phyloP scores from a whole-genome alignment of 2,113 vertebrate species.

The Bungarus multicinctus region DNA sequence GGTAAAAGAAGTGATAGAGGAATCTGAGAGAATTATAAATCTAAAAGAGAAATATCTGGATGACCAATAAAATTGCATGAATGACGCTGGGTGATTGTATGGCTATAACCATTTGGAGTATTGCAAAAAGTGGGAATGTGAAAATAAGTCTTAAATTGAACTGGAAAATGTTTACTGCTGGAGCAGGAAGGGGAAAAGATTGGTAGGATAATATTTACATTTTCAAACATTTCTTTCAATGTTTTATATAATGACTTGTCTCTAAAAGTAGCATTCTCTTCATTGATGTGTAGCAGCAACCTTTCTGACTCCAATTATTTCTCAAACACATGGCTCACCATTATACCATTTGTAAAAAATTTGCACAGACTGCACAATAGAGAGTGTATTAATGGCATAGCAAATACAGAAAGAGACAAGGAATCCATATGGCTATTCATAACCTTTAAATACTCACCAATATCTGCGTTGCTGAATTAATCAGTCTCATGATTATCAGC shows the following conservation, averaged over 20 bases:
- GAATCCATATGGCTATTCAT: constrained; percentile 50
- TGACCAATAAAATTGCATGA: not conserved
- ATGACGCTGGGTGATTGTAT: not conserved
- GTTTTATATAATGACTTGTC: constrained; percentile 1
- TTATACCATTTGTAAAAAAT: constrained; percentile 48
- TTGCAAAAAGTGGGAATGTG: not conserved
- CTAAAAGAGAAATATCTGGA: not conserved
- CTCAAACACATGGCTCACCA: constrained; percentile 57
- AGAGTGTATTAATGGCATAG: constrained; percentile 50
- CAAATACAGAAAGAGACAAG: constrained; percentile 53
- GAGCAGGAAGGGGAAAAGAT: not conserved
- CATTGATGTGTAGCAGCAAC: constrained; percentile 48
- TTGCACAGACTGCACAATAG: constrained; percentile 32
- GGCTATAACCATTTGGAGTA: not conserved
- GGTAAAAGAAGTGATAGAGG: not conserved
- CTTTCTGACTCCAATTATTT: constrained; percentile 50
- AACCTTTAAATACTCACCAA: constrained; percentile 71
- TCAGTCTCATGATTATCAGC: constrained; percentile 74
- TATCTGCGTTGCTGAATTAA: constrained; percentile 71
- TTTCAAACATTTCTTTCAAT: constrained; percentile 33
- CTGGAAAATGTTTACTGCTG: not conserved
- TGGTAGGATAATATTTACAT: not conserved
- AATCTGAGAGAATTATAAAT: not conserved
- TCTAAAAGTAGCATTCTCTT: constrained; percentile 44
- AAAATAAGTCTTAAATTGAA: not conserved